These are phyloP conservation scores for Cebus imitator DNA, from an alignment of 2,113 vertebrate genomes.

Conservation along the genomic window DNA sequence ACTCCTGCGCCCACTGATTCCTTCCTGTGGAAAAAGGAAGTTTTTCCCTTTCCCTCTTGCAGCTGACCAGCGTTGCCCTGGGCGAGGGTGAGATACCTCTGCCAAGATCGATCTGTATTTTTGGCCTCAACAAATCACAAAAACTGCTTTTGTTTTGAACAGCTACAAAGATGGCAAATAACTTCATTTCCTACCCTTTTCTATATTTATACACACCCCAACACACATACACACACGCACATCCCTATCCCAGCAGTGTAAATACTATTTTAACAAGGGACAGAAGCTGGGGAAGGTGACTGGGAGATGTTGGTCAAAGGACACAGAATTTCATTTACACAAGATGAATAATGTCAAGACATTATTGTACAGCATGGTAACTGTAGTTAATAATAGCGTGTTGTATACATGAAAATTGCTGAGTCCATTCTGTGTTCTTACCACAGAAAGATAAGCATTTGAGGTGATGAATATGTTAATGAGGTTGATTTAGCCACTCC, in stretches of 20 bases:
- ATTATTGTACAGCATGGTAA: neutral
- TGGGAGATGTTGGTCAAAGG: neutral
- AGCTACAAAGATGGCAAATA: neutral
- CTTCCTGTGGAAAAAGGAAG: neutral
- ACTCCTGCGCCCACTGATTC: neutral
- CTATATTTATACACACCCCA: too few species aligned
- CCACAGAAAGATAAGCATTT: neutral
- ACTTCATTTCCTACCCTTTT: neutral
- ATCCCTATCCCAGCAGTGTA: neutral
- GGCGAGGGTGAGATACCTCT: neutral
- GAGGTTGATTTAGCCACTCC: neutral
- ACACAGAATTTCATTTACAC: neutral
- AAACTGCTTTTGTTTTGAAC: neutral
- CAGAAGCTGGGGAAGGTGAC: neutral
- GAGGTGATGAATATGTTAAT: neutral
- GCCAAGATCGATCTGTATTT: neutral
- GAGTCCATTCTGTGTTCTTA: neutral
- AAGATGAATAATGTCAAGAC: neutral
- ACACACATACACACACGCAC: too few species aligned
- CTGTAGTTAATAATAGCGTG: neutral
- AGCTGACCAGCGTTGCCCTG: accelerated
- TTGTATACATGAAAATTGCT: neutral
- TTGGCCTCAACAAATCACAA: neutral
- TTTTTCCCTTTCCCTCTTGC: neutral
- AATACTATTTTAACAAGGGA: neutral